Conservation (phyloP, 2,888 invertebrate genomes). For the Leucophenga maculata region DNA sequence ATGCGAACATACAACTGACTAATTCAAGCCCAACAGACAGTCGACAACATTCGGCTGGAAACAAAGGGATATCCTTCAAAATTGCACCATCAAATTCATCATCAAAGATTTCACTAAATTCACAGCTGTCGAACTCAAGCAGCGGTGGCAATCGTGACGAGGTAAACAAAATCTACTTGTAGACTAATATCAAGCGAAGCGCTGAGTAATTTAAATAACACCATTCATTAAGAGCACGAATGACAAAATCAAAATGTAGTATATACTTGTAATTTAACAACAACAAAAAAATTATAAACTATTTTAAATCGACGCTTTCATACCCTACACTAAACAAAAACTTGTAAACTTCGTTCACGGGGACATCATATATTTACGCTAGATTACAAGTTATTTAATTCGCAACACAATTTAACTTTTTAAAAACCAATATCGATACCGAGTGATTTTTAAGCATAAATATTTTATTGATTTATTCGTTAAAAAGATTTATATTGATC, state of each 20-base stretch:
- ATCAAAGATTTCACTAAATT: conserved; percentile 28
- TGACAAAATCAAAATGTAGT: background rate
- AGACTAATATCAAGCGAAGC: background rate
- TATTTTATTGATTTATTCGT: too few relatives aligned
- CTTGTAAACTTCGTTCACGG: too few relatives aligned
- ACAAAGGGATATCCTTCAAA: conserved; percentile 52
- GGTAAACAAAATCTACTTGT: conserved; percentile 39
- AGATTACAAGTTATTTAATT: too few relatives aligned
- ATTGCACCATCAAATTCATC: conserved; percentile 24
- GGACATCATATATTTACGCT: too few relatives aligned
- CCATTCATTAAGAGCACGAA: background rate
- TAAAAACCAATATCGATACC: too few relatives aligned
- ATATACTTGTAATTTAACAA: background rate
- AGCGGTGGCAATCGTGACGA: conserved; percentile 57
- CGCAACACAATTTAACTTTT: too few relatives aligned
- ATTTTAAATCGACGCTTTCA: background rate
- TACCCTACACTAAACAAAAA: background rate
- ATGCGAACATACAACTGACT: background rate
- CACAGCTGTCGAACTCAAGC: conserved; percentile 49
- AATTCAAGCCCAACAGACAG: conserved; percentile 68
- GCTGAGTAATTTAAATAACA: background rate
- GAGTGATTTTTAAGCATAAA: too few relatives aligned
- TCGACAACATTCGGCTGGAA: conserved; percentile 49
- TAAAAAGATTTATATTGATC: too few relatives aligned
- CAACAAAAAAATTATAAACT: background rate